phyloP scores from a whole-genome alignment of 2,113 vertebrate species.

The Candoia aspera region DNA sequence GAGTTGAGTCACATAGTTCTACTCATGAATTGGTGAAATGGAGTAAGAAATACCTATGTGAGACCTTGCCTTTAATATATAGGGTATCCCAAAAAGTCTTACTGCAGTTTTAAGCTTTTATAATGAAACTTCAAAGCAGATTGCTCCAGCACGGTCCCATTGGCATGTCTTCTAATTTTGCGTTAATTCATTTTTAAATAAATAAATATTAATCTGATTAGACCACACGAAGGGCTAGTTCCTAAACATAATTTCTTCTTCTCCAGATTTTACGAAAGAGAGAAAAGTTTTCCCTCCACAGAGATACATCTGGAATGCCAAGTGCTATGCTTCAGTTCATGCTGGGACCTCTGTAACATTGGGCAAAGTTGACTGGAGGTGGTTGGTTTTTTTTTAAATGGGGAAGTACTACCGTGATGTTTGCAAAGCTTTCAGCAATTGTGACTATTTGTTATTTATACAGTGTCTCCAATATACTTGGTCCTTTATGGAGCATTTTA shows the following conservation, averaged over 20 bases:
- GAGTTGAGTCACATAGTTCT: neutral
- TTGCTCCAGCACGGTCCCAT: neutral
- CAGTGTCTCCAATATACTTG: neutral
- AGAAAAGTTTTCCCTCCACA: neutral
- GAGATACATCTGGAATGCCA: neutral
- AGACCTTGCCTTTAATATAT: neutral
- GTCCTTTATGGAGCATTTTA: neutral
- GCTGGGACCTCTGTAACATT: neutral
- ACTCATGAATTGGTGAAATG: neutral
- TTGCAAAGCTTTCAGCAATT: neutral
- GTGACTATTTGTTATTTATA: neutral
- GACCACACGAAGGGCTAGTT: neutral
- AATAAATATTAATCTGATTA: neutral
- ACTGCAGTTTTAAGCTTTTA: neutral
- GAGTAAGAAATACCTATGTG: neutral
- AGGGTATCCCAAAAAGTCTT: neutral
- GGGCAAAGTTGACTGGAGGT: neutral
- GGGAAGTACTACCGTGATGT: neutral
- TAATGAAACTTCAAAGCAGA: neutral
- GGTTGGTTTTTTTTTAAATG: neutral
- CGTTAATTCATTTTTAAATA: neutral
- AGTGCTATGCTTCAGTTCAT: neutral
- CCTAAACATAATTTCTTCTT: neutral
- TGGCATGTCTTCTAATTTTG: neutral
- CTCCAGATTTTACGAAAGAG: neutral